Evolutionary conservation across 2,113 vertebrate genomes (phyloP), one percentile per base, ranked within the genome.

Genomic region (Istiophorus platypterus): DNA sequence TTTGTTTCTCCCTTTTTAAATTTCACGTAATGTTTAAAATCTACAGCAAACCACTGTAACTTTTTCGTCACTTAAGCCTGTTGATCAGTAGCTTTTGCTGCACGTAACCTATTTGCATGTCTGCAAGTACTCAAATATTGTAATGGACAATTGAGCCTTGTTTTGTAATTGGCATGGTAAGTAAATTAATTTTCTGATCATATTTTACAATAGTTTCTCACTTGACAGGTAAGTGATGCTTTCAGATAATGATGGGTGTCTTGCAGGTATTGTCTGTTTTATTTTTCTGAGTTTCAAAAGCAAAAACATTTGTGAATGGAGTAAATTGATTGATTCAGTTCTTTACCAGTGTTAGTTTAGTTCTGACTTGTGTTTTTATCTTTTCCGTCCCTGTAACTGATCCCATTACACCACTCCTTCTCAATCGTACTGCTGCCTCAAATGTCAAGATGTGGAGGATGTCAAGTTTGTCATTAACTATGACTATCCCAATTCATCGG

Each of bases 381-480:
- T 85, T 82, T 72, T 70, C 84, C 73, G 3, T 57, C 75, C 76
- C 78, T 70, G 52, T 59, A 29, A 87, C 76, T 54, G 58, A 54
- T 67, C 81, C 72, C 51, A 39, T 27, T 29, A n/a, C 57, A 15
- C 64, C 39, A 4, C 49, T 59, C 45, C 15, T 20, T 41, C 45
- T 42, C 74, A 12, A 47, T 67, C 39, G 26, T 2, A 2, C 34
- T 1, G 0, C 65, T 8, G 47, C 49, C 31, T 51, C 59, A 11
- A 63, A 63, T 67, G 52, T 79, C 69, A 95, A 98, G 98, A 99
- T 1, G 98, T 99, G 96, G 98, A 99, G 94, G 98, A 99, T 74
- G 96, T 99, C 87, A 99, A 99, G 95, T 99, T 99, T 94, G 98
- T 99, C 92, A 99, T 99, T 96, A 99, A 99, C 90, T 99, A 99